phyloP scores from a whole-genome alignment of 1,140 invertebrate species.

The Heliconius himera region DNA sequence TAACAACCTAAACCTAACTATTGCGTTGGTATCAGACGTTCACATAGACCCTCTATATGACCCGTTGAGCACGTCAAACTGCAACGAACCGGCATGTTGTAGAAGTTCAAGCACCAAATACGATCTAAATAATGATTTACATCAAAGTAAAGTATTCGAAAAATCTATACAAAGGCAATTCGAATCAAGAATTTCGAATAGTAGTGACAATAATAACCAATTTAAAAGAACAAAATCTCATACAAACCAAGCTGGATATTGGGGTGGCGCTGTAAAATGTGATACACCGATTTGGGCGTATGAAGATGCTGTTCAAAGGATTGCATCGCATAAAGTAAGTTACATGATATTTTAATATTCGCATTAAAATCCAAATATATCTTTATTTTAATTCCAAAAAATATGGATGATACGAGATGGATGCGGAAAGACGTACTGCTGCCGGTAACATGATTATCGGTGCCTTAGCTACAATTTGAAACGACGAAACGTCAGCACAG shows the following conservation, averaged over 20 bases:
- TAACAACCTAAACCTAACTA: neutral
- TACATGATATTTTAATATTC: neutral
- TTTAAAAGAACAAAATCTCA: neutral
- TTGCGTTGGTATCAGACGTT: conserved; percentile 85
- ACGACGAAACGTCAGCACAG: no score
- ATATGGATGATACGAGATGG: no score
- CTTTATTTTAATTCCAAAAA: no score
- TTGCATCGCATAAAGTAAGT: conserved; percentile 81
- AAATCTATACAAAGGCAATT: neutral
- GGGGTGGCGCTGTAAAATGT: conserved; percentile 75
- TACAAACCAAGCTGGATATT: neutral
- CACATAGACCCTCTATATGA: conserved; percentile 90
- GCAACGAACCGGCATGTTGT: conserved; percentile 90
- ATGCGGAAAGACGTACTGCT: no score
- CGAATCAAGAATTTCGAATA: neutral
- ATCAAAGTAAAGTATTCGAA: conserved; percentile 48
- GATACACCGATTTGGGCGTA: conserved; percentile 87
- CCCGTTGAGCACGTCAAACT: conserved; percentile 84
- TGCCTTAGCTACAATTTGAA: no score
- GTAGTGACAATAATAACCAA: neutral
- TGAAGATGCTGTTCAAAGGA: conserved; percentile 82
- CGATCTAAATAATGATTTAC: conserved; percentile 44
- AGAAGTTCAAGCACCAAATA: conserved; percentile 79
- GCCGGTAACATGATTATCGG: no score
- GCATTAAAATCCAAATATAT: no score